Conservation (phyloP, 2,797 vertebrate species). For the Catostomus latipinnis region DNA sequence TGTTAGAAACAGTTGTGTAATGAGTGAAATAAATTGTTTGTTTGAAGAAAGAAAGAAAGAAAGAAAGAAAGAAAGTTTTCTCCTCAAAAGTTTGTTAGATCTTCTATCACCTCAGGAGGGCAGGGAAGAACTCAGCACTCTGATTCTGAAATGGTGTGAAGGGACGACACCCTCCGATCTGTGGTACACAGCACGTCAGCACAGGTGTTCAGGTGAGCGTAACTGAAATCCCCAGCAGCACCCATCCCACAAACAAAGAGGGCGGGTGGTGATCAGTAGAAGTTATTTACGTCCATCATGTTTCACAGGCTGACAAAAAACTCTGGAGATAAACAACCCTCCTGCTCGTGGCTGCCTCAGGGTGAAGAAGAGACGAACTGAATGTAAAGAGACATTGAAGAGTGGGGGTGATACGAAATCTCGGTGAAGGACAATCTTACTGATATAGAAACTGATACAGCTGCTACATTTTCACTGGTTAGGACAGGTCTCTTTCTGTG, state of each 20-base stretch:
- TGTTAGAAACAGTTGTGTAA: no score
- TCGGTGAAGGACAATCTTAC: constrained; percentile 63
- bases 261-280: constrained; percentile 46
- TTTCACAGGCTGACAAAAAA: constrained; percentile 61
- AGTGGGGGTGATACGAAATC: constrained; percentile 60
- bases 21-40: no score
- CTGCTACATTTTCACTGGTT: constrained; percentile 31
- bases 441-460: constrained; percentile 54
- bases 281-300: constrained; percentile 63
- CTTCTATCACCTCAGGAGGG: constrained; percentile 44
- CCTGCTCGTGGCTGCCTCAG: constrained; percentile 59
- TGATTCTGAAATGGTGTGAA: constrained; percentile 54
- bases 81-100: constrained; percentile 35
- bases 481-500: neutral
- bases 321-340: constrained; percentile 59
- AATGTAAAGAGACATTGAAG: constrained; percentile 63
- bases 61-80: neutral
- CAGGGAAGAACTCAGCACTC: constrained; percentile 7
- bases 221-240: constrained; percentile 57
- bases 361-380: constrained; percentile 65
- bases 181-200: neutral
- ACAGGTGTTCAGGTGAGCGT: constrained; percentile 54
- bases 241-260: constrained; percentile 55
- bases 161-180: constrained; percentile 42
- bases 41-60: no score